Evolutionary conservation across 2,113 vertebrate species (phyloP).

Genomic region (Microcebus ravelobensis): DNA sequence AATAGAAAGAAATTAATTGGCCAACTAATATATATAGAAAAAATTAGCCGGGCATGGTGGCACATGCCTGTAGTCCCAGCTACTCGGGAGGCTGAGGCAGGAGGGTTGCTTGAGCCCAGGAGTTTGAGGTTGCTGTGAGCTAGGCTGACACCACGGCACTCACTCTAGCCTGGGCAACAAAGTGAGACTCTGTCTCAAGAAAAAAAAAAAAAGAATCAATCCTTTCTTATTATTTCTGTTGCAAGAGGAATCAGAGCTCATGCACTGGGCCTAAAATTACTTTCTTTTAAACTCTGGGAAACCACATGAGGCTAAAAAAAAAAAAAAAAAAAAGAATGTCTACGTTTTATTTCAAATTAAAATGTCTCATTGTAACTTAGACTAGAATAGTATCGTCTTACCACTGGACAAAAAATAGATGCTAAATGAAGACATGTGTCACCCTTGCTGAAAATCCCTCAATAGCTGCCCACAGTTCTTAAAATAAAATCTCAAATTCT

Average conservation of each 20-base stretch:
- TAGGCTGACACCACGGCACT: too few relatives aligned
- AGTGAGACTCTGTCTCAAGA: too few relatives aligned
- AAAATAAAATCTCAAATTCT: constrained; percentile 42
- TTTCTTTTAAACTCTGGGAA: constrained; percentile 62
- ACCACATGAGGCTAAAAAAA: not conserved
- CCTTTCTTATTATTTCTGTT: constrained; percentile 33
- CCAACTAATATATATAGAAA: too few relatives aligned
- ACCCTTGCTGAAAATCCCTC: constrained; percentile 22
- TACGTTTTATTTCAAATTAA: constrained; percentile 67
- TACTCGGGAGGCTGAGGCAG: too few relatives aligned
- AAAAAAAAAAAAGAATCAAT: not conserved
- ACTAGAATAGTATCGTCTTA: constrained; percentile 50
- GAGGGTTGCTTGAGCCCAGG: too few relatives aligned
- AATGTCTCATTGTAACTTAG: constrained; percentile 62
- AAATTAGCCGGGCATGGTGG: too few relatives aligned
- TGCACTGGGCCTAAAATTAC: constrained; percentile 23
- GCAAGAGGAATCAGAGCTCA: not conserved
- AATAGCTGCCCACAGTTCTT: not conserved
- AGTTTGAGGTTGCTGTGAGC: too few relatives aligned
- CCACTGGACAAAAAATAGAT: constrained; percentile 32
- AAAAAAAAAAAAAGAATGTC: not conserved
- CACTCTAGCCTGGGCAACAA: too few relatives aligned
- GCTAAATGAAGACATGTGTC: constrained; percentile 43
- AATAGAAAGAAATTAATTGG: too few relatives aligned
- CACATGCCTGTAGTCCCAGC: too few relatives aligned